Percentiles rank a stretch among this genome's conserved stretches.
Evolutionary conservation across 2,888 invertebrate genomes (phyloP).

Genomic region (Agrochola litura): DNA sequence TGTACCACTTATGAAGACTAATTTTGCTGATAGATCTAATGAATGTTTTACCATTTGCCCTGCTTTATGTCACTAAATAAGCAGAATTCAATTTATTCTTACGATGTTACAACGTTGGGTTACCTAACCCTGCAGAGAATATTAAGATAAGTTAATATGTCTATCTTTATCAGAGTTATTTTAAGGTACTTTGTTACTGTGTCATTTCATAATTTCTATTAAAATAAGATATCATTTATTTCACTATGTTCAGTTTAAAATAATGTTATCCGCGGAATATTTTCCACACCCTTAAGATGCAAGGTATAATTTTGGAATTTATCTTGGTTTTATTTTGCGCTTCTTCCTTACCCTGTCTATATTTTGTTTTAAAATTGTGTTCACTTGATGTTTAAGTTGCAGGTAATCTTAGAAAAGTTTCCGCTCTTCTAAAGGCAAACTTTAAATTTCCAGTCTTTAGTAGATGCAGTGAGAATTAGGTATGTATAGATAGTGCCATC

Average conservation of each 20-base stretch:
- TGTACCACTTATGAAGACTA: neutral
- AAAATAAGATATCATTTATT: conserved; percentile 36
- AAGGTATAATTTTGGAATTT: conserved; percentile 13
- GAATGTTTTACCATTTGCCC: neutral
- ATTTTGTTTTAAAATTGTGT: neutral
- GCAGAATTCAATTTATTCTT: conserved; percentile 20
- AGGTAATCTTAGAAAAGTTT: neutral
- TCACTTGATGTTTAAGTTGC: conserved; percentile 4
- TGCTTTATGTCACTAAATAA: neutral
- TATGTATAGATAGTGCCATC: neutral
- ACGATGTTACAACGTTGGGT: neutral
- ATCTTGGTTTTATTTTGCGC: conserved; percentile 6
- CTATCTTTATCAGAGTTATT: conserved; percentile 9
- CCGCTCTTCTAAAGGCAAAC: neutral
- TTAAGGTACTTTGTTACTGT: conserved; percentile 29
- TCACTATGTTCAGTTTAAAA: conserved; percentile 33
- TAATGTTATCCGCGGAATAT: conserved; percentile 41
- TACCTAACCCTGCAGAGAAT: conserved; percentile 21
- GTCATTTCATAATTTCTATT: conserved; percentile 27
- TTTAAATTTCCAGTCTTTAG: conserved; percentile 10
- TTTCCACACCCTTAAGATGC: neutral
- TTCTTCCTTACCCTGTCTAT: neutral
- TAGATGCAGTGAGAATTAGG: conserved; percentile 6
- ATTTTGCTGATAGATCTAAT: neutral
- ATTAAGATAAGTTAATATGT: conserved; percentile 22